Conservation (phyloP, 2,113 vertebrate species). For the Harpagus bidentatus region DNA sequence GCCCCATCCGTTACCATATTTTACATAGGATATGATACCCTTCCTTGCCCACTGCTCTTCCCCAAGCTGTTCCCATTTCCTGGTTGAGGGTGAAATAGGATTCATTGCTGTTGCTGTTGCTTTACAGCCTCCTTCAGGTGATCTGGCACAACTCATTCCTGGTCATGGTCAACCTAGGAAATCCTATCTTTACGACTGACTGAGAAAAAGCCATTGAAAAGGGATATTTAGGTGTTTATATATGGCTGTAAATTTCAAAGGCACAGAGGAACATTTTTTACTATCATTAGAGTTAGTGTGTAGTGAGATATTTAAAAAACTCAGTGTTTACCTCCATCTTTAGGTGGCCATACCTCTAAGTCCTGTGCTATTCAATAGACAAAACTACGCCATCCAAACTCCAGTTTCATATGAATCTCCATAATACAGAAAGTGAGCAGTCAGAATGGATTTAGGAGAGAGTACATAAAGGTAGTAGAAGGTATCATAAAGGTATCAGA, state of each 20-base stretch:
- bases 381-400: not conserved
- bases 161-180: not conserved
- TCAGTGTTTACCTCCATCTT: not conserved
- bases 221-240: not conserved
- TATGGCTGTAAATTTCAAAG: not conserved
- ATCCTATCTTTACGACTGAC: not conserved
- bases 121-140: not conserved
- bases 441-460: not conserved
- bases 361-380: not conserved
- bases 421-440: not conserved
- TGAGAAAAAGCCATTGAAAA: not conserved
- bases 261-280: not conserved
- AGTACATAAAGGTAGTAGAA: not conserved
- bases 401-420: not conserved
- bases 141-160: not conserved
- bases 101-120: not conserved
- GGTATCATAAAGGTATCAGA: not conserved
- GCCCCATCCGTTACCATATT: not conserved
- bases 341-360: not conserved
- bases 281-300: not conserved
- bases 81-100: not conserved
- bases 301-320: not conserved
- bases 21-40: not conserved
- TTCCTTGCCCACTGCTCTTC: rapidly evolving
- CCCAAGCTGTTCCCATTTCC: not conserved